Evolutionary conservation across 2,113 vertebrate genomes (phyloP), one percentile per base, ranked within the genome.

Genomic region (Myotis lucifugus): DNA sequence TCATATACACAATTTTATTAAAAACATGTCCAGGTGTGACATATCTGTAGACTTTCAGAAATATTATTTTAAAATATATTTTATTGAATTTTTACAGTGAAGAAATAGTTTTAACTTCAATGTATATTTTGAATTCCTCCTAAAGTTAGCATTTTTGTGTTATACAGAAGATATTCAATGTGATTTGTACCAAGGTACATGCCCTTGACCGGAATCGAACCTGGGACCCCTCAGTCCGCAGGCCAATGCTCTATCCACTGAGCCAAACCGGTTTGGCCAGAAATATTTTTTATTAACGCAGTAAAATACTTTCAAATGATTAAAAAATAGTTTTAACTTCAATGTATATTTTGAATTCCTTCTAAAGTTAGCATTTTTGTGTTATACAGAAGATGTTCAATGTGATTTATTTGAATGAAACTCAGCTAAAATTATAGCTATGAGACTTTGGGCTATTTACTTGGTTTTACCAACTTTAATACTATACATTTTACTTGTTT

Each of bases 291-390:
- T 66, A 59, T 95, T 73, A 78, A 67, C 42, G 94, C 72, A 88
- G 4, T 83, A 70, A 96, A 72, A 67, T 89, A 54, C 32, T 94
- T 92, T 94, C 29, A 56, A 85, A 74, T 23, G 12, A 12, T 56
- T 76, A 94, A 83, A 81, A 95, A 92, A 32, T 85, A 76, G 27
- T 74, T 90, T 95, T 66, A 90, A 76, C 23, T 54, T 94, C 25
- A 76, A 59, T 12, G 25, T 72, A 34, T 85, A 54, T 48, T 72
- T 90, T 88, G 8, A 81, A 46, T 79, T 21, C 19, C 61, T 85
- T 37, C 34, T 72, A 59, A 90, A 59, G 72, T 59, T 84, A 27
- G 81, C 52, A 42, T 77, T 40, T 74, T 67, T 93, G 27, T 94
- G 9, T 87, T 77, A 64, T 46, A 34, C 5, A 66, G 32, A 90